Base-by-base conservation (phyloP, 2,888 invertebrate species). In the Orthosia cruda region DNA sequence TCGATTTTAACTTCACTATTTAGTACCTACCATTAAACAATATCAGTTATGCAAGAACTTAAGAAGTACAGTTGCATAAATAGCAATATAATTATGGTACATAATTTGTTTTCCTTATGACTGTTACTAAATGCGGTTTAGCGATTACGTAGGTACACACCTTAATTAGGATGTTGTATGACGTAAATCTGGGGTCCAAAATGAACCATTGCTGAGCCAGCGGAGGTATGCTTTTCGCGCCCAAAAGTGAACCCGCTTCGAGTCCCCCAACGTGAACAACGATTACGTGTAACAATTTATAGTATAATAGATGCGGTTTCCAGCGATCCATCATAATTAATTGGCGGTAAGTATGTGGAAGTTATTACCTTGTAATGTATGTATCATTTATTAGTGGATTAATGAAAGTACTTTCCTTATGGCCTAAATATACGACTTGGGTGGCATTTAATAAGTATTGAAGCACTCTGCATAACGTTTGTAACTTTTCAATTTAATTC, bases 271-370 rank as follows among this genome's bases (percentile, higher is more conserved):
- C n/a, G n/a, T n/a, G n/a, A n/a, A n/a, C n/a, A n/a, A n/a, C n/a
- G n/a, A n/a, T n/a, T 57, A 74, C 69, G 69, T 55, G 58, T 66
- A 16, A 15, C 40, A 16, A 62, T 63, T 5, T 58, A 5, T 61
- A 50, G 15, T 63, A 7, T 54, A 58, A 68, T 66, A 20, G 23
- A 71, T 66, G 26, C 62, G 50, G 23, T 52, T 82, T 74, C 54
- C 80, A 69, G 40, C 50, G 0, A 74, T 82, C 74, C 26, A 80
- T 84, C 82, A 84, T 62, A 63, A 55, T 23, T 79, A 80, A 80
- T 84, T 62, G 58, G 20, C n/a, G 13, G 4, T 26, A 26, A 68
- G 47, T 58, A 84, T 69, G 68, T 74, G 80, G 84, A 82, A 84
- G 75, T 32, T 12, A 69, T 59, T 50, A 40, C 3, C 3, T 55